Base-by-base conservation (phyloP, 2,113 vertebrate species). In the Probosciger aterrimus region DNA sequence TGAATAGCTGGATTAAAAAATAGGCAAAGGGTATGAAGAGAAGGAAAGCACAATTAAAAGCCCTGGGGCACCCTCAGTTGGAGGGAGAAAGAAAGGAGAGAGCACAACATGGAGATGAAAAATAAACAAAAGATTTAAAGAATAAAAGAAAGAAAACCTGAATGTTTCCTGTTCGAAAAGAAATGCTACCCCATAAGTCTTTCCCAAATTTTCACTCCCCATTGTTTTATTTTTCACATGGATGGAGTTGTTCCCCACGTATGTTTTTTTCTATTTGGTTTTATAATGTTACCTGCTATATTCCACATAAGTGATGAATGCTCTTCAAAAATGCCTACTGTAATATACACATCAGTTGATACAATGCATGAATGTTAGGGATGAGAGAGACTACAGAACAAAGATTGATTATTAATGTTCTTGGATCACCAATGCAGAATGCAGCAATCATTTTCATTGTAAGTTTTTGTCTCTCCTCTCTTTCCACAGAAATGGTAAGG, bases 381-480 rank as follows among this genome's bases (percentile, higher is more conserved):
- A 88, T 83, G 53, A 92, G 78, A 93, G 85, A 69, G 44, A 53
- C 65, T 62, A n/a, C 87, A 85, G 71, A 74, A 43, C 78, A 82
- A 75, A 85, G 62, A 91, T 87, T 39, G 62, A 76, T 95, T 96
- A 94, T 79, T 90, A 85, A 83, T 86, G 82, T 82, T 93, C 92
- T 83, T 92, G 88, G 86, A 75, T 80, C 95, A 95, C 64, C 78
- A 88, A 33, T 91, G 63, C 85, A 86, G 76, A 92, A 86, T 53
- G 64, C 47, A 88, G 64, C 28, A 75, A 62, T 92, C 30, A 75
- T 82, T 96, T 95, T 88, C 86, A 84, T 73, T 78, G 55, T 76
- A 49, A 95, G 80, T 73, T 85, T 96, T 93, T 95, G 33, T 79
- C 76, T 87, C 83, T 90, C 49, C 33, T 92, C 64, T 94, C 65